Evolutionary conservation across 2,888 invertebrate species (phyloP).

Genomic region (Ryuthela nishihirai): DNA sequence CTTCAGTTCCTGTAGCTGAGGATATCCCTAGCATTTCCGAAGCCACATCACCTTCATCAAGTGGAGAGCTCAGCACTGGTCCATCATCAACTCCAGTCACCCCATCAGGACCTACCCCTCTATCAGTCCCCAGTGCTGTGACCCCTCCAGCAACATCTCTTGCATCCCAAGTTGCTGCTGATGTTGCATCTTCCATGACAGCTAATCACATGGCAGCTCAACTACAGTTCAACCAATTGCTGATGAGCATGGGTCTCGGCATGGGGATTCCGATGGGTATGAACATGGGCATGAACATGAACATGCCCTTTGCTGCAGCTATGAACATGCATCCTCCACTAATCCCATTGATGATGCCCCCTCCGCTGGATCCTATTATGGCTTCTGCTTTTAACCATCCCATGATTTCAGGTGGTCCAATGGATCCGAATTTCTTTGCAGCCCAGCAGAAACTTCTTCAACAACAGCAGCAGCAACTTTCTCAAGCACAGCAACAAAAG

Average conservation of each 20-base stretch:
- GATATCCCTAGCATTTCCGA: constrained; percentile 21
- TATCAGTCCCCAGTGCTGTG: constrained; percentile 12
- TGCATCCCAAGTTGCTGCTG: constrained; percentile 16
- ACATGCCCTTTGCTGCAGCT: constrained; percentile 54
- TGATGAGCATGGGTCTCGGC: constrained; percentile 77
- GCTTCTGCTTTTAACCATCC: constrained; percentile 44
- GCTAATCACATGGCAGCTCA: constrained; percentile 64
- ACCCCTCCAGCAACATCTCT: constrained; percentile 28
- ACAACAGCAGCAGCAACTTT: constrained; percentile 45
- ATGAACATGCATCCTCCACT: constrained; percentile 74
- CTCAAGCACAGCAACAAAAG: constrained; percentile 67
- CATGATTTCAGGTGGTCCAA: constrained; percentile 22
- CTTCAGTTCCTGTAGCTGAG: constrained; percentile 10
- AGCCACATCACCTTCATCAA: constrained; percentile 33
- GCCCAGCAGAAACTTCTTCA: constrained; percentile 45
- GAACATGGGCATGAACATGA: constrained; percentile 63
- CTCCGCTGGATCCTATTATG: constrained; percentile 64
- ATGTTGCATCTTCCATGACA: constrained; percentile 61
- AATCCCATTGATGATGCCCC: constrained; percentile 83
- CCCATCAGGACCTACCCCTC: constrained; percentile 24
- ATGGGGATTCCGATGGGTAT: constrained; percentile 71
- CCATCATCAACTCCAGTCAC: constrained; percentile 30
- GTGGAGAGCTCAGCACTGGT: constrained; percentile 23
- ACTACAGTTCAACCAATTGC: constrained; percentile 74
- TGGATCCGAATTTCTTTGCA: constrained; percentile 34